Evolutionary conservation across 2,888 invertebrate genomes (phyloP).

Genomic region (Pandemis cinnamomeana): DNA sequence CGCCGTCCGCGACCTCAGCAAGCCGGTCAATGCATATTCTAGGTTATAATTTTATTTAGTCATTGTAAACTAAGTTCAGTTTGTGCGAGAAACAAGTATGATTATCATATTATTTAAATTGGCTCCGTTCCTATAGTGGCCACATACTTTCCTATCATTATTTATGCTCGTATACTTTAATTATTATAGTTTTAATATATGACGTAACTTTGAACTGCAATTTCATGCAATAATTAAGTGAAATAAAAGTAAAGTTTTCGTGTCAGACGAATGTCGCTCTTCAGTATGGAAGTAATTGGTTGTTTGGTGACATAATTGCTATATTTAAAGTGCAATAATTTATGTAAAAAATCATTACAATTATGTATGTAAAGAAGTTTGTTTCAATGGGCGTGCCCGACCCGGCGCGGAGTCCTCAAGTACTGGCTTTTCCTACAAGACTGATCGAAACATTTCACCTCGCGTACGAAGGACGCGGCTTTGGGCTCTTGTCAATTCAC

Average conservation of each 20-base stretch:
- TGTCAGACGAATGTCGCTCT: conserved; percentile 58
- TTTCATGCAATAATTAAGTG: conserved; percentile 65
- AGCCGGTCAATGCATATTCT: conserved; percentile 66
- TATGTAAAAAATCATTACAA: conserved; percentile 73
- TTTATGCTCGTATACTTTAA: conserved; percentile 69
- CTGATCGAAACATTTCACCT: conserved; percentile 79
- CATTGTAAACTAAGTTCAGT: conserved; percentile 78
- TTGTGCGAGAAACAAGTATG: conserved; percentile 68
- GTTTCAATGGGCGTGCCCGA: conserved; percentile 69
- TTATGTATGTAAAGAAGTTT: conserved; percentile 70
- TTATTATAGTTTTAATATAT: conserved; percentile 70
- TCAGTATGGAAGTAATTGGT: conserved; percentile 53
- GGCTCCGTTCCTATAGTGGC: conserved; percentile 81
- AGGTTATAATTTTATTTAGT: conserved; percentile 81
- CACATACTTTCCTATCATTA: conserved; percentile 74
- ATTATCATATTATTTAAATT: conserved; percentile 65
- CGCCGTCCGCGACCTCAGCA: conserved; percentile 48
- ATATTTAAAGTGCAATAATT: conserved; percentile 80
- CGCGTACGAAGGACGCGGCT: conserved; percentile 63
- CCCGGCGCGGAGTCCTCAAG: conserved; percentile 63
- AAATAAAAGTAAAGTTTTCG: conserved; percentile 58
- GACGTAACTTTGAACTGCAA: conserved; percentile 55
- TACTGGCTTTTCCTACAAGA: conserved; percentile 74
- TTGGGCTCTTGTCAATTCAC: conserved; percentile 76
- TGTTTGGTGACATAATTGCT: conserved; percentile 62